Conservation (phyloP, 2,888 invertebrate genomes). For the Gastracanthus pulcherrimus region DNA sequence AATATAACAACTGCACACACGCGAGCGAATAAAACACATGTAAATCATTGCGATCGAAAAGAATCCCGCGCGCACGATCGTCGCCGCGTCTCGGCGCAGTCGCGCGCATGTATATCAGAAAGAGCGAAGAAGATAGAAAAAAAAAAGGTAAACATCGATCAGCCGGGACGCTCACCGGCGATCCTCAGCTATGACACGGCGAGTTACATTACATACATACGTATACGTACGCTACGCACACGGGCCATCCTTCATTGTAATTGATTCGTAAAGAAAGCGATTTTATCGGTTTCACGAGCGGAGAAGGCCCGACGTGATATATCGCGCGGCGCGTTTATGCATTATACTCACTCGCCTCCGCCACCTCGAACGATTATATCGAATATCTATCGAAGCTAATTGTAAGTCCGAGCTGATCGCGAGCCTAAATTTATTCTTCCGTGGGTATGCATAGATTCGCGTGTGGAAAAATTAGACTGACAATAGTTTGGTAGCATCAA, state of each 20-base stretch:
- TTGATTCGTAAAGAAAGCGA: conserved; percentile 59
- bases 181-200: conserved; percentile 32
- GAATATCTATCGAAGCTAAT: conserved; percentile 49
- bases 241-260: conserved; percentile 49
- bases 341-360: neutral
- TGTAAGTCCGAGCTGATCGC: conserved; percentile 36
- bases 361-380: conserved; percentile 46
- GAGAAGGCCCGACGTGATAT: conserved; percentile 49
- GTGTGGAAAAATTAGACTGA: too few relatives aligned
- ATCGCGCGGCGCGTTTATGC: conserved; percentile 28
- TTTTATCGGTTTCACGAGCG: conserved; percentile 53
- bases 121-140: neutral
- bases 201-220: conserved; percentile 11
- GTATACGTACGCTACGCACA: neutral
- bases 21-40: conserved; percentile 14
- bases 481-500: too few relatives aligned
- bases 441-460: neutral
- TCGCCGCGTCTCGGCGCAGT: too few relatives aligned
- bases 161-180: neutral
- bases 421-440: conserved; percentile 52
- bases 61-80: conserved; percentile 5
- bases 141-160: conserved; percentile 46
- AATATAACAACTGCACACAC: too few relatives aligned
- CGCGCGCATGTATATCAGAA: too few relatives aligned
- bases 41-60: conserved; percentile 18